Base-by-base conservation (phyloP, 2,113 vertebrate genomes). In the Lamprologus ornatipinnis region DNA sequence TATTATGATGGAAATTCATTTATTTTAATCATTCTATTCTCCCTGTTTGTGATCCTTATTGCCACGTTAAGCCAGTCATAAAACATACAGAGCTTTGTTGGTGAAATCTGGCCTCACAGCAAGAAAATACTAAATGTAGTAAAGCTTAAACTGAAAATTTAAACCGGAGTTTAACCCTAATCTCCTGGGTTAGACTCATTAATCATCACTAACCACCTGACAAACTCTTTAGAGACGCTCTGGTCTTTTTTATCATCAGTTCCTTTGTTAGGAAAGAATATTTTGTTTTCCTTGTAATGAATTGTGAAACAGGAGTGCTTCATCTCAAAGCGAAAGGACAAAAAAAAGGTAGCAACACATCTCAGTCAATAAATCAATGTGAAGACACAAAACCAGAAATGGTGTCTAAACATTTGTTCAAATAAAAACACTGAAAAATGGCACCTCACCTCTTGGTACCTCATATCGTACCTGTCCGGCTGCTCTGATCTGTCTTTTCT, bases 61-160 rank as follows among this genome's bases (percentile, higher is more conserved):
- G 37, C 68, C 65, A 9, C 7, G 1, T 70, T 70, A 40, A 70
- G 65, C 65, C 35, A 70, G 1, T 70, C 35, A 70, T 15, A 42
- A 70, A 26, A 26, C 0, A 17, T 17, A 11, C n/a, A 17, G 40
- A 75, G 21, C 14, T 47, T 75, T 12, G 65, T 45, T 73, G 68
- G 21, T 15, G 21, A 14, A 42, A 73, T 42, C 65, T 17, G 57
- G 8, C 21, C 4, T 28, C 42, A 7, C 23, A 75, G 40, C 21
- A 73, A 73, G 37, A 23, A 45, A 26, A 26, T 2, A 4, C n/a
- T 15, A 1, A 70, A 15, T 0, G 5, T 26, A 17, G 0, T 45
- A 3, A 45, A 73, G 2, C 40, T 45, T 26, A 45, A 73, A 11
- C 2, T 9, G 8, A 73, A 73, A 73, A 23, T 23, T 5, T 42